Conservation (phyloP, 2,797 vertebrate genomes). For the Philypnodon macrostomus region DNA sequence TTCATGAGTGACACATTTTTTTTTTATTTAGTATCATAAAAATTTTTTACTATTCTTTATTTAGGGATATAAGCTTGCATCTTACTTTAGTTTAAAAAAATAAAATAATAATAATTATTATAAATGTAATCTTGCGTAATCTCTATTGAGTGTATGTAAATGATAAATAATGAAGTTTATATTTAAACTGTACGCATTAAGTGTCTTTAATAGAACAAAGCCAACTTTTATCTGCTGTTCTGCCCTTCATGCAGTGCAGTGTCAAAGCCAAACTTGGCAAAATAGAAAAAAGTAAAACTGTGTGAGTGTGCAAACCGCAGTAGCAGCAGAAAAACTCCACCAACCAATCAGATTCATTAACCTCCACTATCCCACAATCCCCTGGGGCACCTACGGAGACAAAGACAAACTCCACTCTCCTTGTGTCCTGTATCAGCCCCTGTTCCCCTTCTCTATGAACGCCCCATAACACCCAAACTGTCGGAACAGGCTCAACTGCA, state of each 20-base stretch:
- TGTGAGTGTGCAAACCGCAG: slow-evolving; percentile 68
- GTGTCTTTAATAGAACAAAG: slow-evolving; percentile 28
- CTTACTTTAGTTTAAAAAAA: too few relatives aligned
- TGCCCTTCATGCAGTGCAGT: slow-evolving; percentile 63
- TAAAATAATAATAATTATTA: too few relatives aligned
- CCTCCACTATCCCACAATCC: slow-evolving; percentile 74
- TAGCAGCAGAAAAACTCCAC: slow-evolving; percentile 77
- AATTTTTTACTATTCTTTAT: too few relatives aligned
- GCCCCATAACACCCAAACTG: slow-evolving; percentile 29
- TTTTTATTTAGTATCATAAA: too few relatives aligned
- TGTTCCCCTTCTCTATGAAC: slow-evolving; percentile 26
- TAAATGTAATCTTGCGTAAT: too few relatives aligned
- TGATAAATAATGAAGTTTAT: too few relatives aligned
- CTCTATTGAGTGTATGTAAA: too few relatives aligned
- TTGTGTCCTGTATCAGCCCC: slow-evolving; percentile 61
- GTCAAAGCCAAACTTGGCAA: slow-evolving; percentile 57
- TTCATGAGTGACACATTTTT: too few relatives aligned
- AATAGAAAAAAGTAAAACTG: slow-evolving; percentile 65
- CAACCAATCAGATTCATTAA: slow-evolving; percentile 80
- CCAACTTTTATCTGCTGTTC: slow-evolving; percentile 32
- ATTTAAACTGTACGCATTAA: neutral
- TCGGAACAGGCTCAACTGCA: slow-evolving; percentile 13
- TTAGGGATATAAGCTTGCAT: too few relatives aligned
- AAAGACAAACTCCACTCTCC: slow-evolving; percentile 78
- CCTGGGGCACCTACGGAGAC: slow-evolving; percentile 69